These are phyloP conservation scores for Anguilla marmorata DNA, from an alignment of 2,797 vertebrate genomes.

Conservation along the genomic window DNA sequence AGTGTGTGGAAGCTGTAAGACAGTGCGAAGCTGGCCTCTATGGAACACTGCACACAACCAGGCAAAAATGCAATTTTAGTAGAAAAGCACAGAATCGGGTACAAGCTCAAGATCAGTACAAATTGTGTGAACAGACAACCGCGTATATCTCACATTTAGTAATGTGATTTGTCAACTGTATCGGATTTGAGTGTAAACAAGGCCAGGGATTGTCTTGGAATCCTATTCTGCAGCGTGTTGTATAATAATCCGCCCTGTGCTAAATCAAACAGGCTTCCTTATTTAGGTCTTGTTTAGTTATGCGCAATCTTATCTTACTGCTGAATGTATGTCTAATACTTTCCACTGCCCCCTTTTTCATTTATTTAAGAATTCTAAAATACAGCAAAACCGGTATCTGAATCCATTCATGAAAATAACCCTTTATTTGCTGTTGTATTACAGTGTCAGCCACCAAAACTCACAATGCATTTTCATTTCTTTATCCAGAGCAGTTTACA, in stretches of 20 bases:
- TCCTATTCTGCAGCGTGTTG: background rate
- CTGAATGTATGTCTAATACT: background rate
- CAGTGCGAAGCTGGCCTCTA: background rate
- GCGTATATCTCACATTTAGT: background rate
- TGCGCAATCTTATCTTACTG: background rate
- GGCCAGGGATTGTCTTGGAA: background rate
- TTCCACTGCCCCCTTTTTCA: background rate
- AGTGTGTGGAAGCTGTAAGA: background rate
- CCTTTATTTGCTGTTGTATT: background rate
- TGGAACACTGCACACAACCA: background rate
- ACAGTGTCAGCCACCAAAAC: background rate
- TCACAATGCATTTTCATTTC: background rate
- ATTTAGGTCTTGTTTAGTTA: background rate
- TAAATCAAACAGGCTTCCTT: background rate
- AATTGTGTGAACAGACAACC: background rate
- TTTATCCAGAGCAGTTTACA: background rate
- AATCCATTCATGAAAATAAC: background rate
- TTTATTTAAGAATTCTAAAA: background rate
- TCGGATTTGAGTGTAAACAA: background rate
- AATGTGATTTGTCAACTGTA: background rate
- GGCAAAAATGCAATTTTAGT: background rate
- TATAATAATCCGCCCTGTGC: background rate
- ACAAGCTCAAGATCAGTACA: background rate
- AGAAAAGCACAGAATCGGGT: background rate
- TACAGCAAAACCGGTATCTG: background rate